Evolutionary conservation across 2,888 invertebrate species (phyloP).

Genomic region (Macaria notata): DNA sequence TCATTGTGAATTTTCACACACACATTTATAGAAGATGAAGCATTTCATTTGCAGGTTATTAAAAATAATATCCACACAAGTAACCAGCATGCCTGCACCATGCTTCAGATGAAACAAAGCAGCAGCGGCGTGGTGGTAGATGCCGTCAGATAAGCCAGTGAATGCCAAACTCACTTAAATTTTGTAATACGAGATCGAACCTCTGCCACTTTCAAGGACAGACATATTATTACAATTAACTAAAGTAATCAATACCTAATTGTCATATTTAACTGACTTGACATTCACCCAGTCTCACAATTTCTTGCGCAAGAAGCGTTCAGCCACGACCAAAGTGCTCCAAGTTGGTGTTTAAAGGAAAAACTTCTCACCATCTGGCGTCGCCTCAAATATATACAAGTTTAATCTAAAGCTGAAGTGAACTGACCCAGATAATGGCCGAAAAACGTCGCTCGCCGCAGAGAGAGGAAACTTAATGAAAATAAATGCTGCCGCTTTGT

Average conservation of each 20-base stretch:
- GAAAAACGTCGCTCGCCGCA: slow-evolving; percentile 16
- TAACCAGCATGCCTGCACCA: too few species aligned
- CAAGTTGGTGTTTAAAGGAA: slow-evolving; percentile 16
- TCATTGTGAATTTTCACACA: too few species aligned
- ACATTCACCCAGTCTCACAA: slow-evolving; percentile 3
- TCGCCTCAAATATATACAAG: slow-evolving; percentile 24
- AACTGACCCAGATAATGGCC: slow-evolving; percentile 22
- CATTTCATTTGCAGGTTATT: too few species aligned
- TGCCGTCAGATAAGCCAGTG: too few species aligned
- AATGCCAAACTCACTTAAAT: too few species aligned
- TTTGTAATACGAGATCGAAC: too few species aligned
- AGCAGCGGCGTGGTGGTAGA: too few species aligned
- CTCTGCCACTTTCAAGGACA: too few species aligned
- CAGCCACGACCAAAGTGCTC: slow-evolving; percentile 11
- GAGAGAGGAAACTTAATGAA: slow-evolving; percentile 15
- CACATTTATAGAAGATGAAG: too few species aligned
- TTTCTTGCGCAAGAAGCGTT: slow-evolving; percentile 6
- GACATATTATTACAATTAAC: too few species aligned
- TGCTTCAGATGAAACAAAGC: too few species aligned
- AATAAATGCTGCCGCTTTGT: slow-evolving; percentile 19
- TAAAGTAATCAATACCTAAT: neutral
- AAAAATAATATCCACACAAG: too few species aligned
- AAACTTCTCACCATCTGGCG: slow-evolving; percentile 23
- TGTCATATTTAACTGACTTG: neutral
- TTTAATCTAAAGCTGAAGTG: slow-evolving; percentile 21